Conservation (phyloP, 1,140 invertebrate genomes). For the Drosophila willistoni region DNA sequence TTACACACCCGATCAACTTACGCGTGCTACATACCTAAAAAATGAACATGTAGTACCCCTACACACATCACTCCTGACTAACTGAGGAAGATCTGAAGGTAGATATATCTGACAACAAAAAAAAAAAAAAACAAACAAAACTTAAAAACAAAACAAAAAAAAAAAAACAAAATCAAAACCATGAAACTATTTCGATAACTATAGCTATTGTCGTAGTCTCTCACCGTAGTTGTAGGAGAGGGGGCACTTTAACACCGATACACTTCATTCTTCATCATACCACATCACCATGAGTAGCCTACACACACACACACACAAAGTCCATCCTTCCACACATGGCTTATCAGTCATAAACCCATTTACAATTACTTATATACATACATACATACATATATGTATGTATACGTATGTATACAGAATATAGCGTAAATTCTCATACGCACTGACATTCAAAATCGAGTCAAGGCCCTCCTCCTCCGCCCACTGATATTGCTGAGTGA, state of each 20-base stretch:
- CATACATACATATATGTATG: background rate
- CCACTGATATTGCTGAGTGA: conserved; percentile 5
- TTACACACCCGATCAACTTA: conserved; percentile 42
- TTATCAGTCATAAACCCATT: conserved; percentile 18
- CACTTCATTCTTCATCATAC: conserved; percentile 15
- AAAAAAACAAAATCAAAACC: conserved; percentile 15
- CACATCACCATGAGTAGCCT: conserved; percentile 11
- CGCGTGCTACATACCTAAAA: conserved; percentile 37
- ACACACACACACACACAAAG: background rate
- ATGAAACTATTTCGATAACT: conserved; percentile 30
- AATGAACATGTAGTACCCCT: conserved; percentile 66
- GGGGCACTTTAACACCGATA: conserved; percentile 23
- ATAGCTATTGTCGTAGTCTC: conserved; percentile 45
- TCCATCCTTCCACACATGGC: background rate
- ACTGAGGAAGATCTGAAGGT: conserved; percentile 82
- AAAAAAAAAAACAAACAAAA: too few species aligned
- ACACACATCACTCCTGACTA: conserved; percentile 78
- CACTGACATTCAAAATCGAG: conserved; percentile 30
- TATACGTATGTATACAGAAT: background rate
- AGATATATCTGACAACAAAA: conserved; percentile 71
- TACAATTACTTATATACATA: background rate
- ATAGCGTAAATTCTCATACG: background rate
- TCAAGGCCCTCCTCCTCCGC: conserved; percentile 22
- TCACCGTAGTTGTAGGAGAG: conserved; percentile 44
- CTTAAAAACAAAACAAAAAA: conserved; percentile 21